Percentiles rank a stretch among this genome's conserved stretches.
phyloP scores from a whole-genome alignment of 2,888 invertebrate species.

The Trissolcus japonicus region DNA sequence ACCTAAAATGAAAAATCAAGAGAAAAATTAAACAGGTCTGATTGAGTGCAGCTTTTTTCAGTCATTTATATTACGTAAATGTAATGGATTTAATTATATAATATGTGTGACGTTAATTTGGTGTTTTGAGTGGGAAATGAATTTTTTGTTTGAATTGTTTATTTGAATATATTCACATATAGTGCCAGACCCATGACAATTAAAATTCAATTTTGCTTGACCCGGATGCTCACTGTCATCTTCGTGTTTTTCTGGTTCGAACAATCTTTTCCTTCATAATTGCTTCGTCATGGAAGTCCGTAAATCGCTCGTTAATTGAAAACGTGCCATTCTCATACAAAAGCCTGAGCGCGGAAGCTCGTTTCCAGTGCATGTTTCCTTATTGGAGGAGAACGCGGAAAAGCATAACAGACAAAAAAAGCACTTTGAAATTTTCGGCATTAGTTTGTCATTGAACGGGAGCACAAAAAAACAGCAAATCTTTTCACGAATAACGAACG shows the following conservation, averaged over 20 bases:
- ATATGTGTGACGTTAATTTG: too few species aligned
- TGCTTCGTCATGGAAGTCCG: slow-evolving; percentile 46
- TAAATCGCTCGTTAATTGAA: slow-evolving; percentile 55
- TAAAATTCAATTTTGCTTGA: slow-evolving; percentile 43
- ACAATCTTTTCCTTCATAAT: slow-evolving; percentile 51
- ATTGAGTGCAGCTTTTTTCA: too few species aligned
- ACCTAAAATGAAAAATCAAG: too few species aligned
- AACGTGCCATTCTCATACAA: slow-evolving; percentile 43
- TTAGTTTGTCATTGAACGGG: slow-evolving; percentile 29
- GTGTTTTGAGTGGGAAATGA: too few species aligned
- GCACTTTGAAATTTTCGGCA: slow-evolving; percentile 32
- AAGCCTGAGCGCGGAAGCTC: slow-evolving; percentile 22
- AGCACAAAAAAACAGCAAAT: slow-evolving; percentile 6
- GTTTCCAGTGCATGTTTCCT: slow-evolving; percentile 34
- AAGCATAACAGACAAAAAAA: slow-evolving; percentile 31
- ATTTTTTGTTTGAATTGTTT: too few species aligned
- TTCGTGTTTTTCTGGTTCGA: slow-evolving; percentile 40
- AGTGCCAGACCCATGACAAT: slow-evolving; percentile 11
- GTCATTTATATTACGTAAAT: too few species aligned
- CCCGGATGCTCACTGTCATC: slow-evolving; percentile 36
- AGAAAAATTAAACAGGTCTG: too few species aligned
- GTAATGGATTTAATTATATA: too few species aligned
- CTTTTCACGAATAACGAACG: slow-evolving; percentile 22
- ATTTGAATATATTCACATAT: slow-evolving; percentile 24
- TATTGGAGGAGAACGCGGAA: slow-evolving; percentile 19